Evolutionary conservation across 2,888 invertebrate species (phyloP), one percentile per base, ranked within the genome.

Genomic region (Aethes cnicana): DNA sequence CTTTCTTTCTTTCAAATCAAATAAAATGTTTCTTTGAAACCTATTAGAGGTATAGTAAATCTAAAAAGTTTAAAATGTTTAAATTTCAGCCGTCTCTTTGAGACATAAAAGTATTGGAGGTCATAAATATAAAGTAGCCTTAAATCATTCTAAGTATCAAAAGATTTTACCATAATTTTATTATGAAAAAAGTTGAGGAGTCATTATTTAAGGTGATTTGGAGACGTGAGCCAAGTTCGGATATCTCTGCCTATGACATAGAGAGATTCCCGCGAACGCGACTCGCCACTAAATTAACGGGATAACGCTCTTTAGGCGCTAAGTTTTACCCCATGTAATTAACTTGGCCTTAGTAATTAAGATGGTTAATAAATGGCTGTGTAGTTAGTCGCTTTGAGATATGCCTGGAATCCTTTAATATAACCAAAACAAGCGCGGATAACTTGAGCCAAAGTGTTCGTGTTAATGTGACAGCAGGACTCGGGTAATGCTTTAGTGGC

Each of bases 341-440:
- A 86, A 85, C 83, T 86, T 79, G 77, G 83, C 77, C 84, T 80
- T 77, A 78, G 86, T 84, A 84, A 87, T 87, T 85, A 86, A 85
- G 84, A 84, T 84, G 83, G 81, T 84, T 87, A 83, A 85, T 88
- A 85, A 85, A 86, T 84, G 84, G 81, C 77, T 81, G 78, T 78
- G 84, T 84, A 73, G 77, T 77, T 77, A 85, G 81, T 80, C 79
- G 82, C 83, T 84, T 78, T 78, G 80, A 81, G 82, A 86, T 84
- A 85, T 82, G 81, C 77, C 69, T 73, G 77, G 84, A 85, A 86
- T 86, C 81, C 83, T 82, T 84, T 87, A 85, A 84, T 83, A 81
- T 78, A 77, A 79, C 79, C 79, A 75, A 82, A 86, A 83, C 79
- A 83, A 76, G 74, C 72, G 68, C 58, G 65, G 75, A 77, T 79